phyloP scores from a whole-genome alignment of 1,140 invertebrate genomes.

The Halyomorpha halys region DNA sequence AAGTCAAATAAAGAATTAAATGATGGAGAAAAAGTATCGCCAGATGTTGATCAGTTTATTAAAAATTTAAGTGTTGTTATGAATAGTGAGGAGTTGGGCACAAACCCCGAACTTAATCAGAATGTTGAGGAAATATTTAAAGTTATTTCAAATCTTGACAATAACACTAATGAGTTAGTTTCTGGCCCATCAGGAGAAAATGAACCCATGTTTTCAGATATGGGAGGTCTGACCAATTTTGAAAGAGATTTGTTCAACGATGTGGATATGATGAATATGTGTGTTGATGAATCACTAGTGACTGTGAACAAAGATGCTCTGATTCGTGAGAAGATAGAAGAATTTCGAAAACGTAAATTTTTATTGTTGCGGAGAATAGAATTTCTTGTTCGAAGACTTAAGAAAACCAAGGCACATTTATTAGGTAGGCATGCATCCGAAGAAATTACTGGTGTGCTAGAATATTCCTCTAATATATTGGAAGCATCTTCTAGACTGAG shows the following conservation, averaged over 20 bases:
- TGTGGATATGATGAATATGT: conserved; percentile 44
- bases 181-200: conserved; percentile 50
- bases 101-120: conserved; percentile 41
- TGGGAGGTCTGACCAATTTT: conserved; percentile 40
- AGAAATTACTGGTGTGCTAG: conserved; percentile 60
- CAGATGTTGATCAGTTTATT: conserved; percentile 43
- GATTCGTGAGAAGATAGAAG: conserved; percentile 38
- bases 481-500: conserved; percentile 17
- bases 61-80: conserved; percentile 34
- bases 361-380: conserved; percentile 54
- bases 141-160: conserved; percentile 56
- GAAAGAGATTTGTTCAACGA: conserved; percentile 45
- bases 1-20: conserved; percentile 26
- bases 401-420: conserved; percentile 59
- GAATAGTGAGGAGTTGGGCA: conserved; percentile 34
- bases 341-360: conserved; percentile 43
- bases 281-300: conserved; percentile 40
- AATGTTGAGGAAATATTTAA: conserved; percentile 53
- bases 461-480: conserved; percentile 45
- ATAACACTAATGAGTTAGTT: conserved; percentile 35
- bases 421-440: conserved; percentile 63
- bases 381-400: conserved; percentile 56
- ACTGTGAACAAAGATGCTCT: conserved; percentile 32
- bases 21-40: conserved; percentile 2
- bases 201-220: conserved; percentile 41